Conservation (phyloP, 2,888 invertebrate species). For the Girardia tigrina region DNA sequence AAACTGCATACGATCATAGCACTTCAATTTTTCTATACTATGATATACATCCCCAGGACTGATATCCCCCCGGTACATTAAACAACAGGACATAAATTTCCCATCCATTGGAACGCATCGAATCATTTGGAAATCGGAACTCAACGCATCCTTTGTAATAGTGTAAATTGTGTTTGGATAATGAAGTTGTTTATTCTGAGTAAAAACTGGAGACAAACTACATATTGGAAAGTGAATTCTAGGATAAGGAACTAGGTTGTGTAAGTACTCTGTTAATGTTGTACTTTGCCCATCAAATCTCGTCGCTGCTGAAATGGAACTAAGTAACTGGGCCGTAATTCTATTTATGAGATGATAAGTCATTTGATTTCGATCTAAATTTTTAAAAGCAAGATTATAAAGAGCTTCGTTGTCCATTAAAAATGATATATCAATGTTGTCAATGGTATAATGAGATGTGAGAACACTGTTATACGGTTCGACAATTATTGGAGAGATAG, state of each 20-base stretch:
- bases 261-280: slow-evolving; percentile 36
- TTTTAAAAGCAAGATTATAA: background rate
- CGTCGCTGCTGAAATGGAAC: background rate
- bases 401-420: slow-evolving; percentile 24
- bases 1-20: slow-evolving; percentile 33
- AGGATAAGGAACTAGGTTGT: slow-evolving; percentile 38
- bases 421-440: slow-evolving; percentile 10
- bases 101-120: slow-evolving; percentile 37
- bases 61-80: slow-evolving; percentile 38
- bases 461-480: slow-evolving; percentile 20
- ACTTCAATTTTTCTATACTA: slow-evolving; percentile 29
- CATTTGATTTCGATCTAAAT: background rate
- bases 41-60: slow-evolving; percentile 27
- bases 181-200: slow-evolving; percentile 20
- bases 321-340: slow-evolving; percentile 6
- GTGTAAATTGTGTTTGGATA: slow-evolving; percentile 26
- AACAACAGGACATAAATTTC: slow-evolving; percentile 38
- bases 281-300: slow-evolving; percentile 24
- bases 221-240: slow-evolving; percentile 37
- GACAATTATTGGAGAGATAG: background rate
- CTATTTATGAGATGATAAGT: slow-evolving; percentile 7
- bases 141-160: slow-evolving; percentile 37
- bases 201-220: slow-evolving; percentile 34
- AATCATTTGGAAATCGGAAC: slow-evolving; percentile 34
- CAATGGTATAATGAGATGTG: slow-evolving; percentile 16